A percentile compares a stretch with the other conserved stretches of the same genome.
phyloP scores from a whole-genome alignment of 92 coral and sea anemone genomes.

The Micromussa lordhowensis region DNA sequence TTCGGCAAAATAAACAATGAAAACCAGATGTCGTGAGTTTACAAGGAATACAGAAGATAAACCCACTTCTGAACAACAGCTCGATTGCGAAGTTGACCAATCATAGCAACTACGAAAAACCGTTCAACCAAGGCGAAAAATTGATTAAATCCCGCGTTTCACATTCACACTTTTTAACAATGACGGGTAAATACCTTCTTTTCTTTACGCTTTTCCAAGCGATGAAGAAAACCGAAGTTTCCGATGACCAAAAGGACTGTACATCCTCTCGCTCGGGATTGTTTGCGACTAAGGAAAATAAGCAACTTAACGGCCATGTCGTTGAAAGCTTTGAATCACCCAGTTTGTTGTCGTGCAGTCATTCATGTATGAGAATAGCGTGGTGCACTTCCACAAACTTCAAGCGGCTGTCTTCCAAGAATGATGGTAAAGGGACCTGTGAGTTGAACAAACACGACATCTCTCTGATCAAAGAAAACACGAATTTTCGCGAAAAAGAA shows the following conservation, averaged over 20 bases:
- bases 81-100: too few species aligned
- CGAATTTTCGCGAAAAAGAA: background rate
- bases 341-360: constrained; percentile 6
- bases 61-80: too few species aligned
- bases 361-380: background rate
- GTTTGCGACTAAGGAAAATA: background rate
- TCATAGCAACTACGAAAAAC: too few species aligned
- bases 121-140: too few species aligned
- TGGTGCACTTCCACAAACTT: constrained; percentile 25
- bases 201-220: background rate
- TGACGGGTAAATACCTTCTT: background rate
- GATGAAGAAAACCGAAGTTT: background rate
- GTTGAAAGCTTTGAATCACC: background rate
- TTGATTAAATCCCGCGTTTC: background rate
- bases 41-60: too few species aligned
- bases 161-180: background rate
- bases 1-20: too few species aligned
- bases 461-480: background rate
- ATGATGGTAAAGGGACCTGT: background rate
- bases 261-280: background rate
- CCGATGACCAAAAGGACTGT: background rate
- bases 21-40: too few species aligned
- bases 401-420: background rate
- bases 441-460: background rate
- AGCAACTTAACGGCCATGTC: background rate